Evolutionary conservation across 2,797 vertebrate species (phyloP).

Genomic region (Leontopithecus rosalia): DNA sequence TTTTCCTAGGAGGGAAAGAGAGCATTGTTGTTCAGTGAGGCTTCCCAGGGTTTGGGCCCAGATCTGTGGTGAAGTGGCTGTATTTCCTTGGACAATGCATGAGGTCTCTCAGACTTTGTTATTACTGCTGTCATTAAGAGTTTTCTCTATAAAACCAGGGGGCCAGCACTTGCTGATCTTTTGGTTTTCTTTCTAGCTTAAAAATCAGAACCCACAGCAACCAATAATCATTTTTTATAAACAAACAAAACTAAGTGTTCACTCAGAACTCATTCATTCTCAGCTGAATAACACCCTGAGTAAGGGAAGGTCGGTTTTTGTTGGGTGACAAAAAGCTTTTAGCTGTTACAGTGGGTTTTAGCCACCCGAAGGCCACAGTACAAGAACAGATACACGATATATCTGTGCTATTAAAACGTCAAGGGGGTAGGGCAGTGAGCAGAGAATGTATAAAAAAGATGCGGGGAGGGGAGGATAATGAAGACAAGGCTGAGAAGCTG

Average conservation of each 20-base stretch:
- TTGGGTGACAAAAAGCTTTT: too few species aligned
- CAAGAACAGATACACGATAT: accelerated
- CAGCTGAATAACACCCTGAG: background rate
- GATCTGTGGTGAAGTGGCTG: accelerated
- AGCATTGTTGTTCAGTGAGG: background rate
- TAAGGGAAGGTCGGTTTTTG: background rate
- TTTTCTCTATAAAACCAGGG: background rate
- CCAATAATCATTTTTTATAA: background rate
- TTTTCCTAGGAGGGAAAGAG: background rate
- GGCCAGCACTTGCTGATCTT: background rate
- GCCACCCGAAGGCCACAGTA: background rate
- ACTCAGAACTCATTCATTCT: background rate
- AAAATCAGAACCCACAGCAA: background rate
- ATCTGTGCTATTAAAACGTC: background rate
- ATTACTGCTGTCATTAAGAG: background rate
- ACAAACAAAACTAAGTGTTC: background rate
- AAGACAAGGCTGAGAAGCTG: background rate
- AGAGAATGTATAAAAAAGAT: background rate
- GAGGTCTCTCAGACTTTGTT: background rate
- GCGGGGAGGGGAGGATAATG: accelerated
- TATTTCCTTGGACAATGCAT: background rate
- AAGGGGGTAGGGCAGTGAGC: too few species aligned
- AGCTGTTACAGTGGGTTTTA: background rate
- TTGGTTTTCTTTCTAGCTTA: background rate
- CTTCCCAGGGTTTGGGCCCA: background rate